A percentile compares a stretch with the other conserved stretches of the same genome.
phyloP scores from a whole-genome alignment of 1,140 invertebrate species.

The Cecropterus lyciades region DNA sequence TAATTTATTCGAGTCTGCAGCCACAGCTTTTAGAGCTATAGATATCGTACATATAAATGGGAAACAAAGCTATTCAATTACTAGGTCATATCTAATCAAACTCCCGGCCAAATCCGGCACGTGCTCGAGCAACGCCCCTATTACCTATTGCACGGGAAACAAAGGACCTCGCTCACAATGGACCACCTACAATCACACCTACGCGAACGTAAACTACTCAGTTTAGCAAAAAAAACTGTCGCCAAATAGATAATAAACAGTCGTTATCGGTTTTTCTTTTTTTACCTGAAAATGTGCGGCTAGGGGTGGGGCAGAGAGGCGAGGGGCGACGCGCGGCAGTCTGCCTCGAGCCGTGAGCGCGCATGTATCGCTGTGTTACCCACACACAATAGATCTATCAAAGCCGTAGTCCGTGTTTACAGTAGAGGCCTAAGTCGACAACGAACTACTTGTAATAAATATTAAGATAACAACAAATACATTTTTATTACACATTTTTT shows the following conservation, averaged over 20 bases:
- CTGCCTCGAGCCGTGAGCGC: conserved; percentile 53
- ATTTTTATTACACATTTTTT: conserved; percentile 16
- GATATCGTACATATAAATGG: neutral
- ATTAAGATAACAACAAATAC: conserved; percentile 35
- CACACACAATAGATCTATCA: conserved; percentile 37
- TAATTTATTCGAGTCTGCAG: too few relatives aligned
- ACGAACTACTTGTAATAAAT: conserved; percentile 51
- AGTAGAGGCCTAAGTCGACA: conserved; percentile 56
- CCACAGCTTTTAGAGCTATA: too few relatives aligned
- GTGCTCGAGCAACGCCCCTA: conserved; percentile 42
- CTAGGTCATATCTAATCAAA: conserved; percentile 32
- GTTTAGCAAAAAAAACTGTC: conserved; percentile 51
- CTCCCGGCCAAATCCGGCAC: conserved; percentile 32
- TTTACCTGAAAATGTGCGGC: conserved; percentile 67
- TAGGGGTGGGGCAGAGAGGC: conserved; percentile 58
- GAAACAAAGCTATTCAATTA: conserved; percentile 15
- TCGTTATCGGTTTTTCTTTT: conserved; percentile 52
- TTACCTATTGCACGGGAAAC: conserved; percentile 35
- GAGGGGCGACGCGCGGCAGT: conserved; percentile 67
- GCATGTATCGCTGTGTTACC: conserved; percentile 43
- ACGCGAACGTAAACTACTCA: conserved; percentile 43
- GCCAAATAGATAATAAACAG: conserved; percentile 62
- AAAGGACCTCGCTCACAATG: conserved; percentile 41
- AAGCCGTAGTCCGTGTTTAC: conserved; percentile 43
- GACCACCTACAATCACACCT: conserved; percentile 52